Evolutionary conservation across 2,888 invertebrate genomes (phyloP), one percentile per base, ranked within the genome.

Genomic region (Isoperla grammatica): DNA sequence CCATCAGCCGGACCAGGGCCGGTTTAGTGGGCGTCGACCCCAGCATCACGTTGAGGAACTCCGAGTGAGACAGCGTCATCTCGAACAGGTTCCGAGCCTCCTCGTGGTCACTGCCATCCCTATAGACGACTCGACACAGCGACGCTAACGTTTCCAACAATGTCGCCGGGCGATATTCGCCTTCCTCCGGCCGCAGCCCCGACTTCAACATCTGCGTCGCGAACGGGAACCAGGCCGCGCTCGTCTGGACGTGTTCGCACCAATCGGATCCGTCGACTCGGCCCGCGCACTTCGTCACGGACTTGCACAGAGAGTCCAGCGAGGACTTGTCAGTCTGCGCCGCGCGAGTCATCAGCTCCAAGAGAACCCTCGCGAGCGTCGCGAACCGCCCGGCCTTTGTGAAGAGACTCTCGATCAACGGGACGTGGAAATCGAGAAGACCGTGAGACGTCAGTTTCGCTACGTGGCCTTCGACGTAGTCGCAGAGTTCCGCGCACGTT

Each of bases 41-140:
- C 15, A 90, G 71, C 72, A 88, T 80, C 5, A 86, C 79, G 65
- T 86, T 85, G 50, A 86, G 73, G 71, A 90, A 90, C 68, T 87
- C 85, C 0, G 90, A 90, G 75, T 91, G 90, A 0, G 86, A 83
- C 3, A 82, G 80, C 9, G 85, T 80, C 87, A 90, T 87, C 63
- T 88, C 87, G 66, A 88, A 85, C 6, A 88, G 72, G 17, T 79
- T 78, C 50, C 74, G 75, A 1, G 76, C 73, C 50, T 76, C 75
- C 17, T 78, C 75, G 15, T 81, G 75, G 43, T 79, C 76, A 3
- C 74, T 71, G 56, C 81, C 75, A 20, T 68, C 68, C 6, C 72
- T 68, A 66, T 84, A 85, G 17, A 85, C 75, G 0, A 82, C 71
- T 58, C 81, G 76, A 2, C 85, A 78, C 13, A 86, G 70, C 54